These are phyloP conservation scores for Momotus momota DNA, from an alignment of 2,797 vertebrate species.

Conservation along the genomic window DNA sequence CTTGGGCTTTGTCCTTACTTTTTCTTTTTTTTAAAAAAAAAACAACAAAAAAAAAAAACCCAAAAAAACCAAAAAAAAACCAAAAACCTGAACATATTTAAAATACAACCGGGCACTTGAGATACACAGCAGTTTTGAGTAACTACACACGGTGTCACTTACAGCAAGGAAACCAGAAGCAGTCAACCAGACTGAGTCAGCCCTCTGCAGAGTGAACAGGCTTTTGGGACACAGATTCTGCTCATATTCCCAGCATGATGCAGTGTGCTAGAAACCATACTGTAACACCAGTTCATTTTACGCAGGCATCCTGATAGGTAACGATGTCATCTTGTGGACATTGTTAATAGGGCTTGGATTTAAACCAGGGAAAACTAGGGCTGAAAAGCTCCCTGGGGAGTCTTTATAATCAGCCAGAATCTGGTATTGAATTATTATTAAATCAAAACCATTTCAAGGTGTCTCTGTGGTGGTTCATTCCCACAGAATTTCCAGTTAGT, in stretches of 20 bases:
- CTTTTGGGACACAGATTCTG: background rate
- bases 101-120: background rate
- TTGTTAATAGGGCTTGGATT: background rate
- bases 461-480: background rate
- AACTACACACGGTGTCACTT: background rate
- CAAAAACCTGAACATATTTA: background rate
- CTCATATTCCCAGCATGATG: background rate
- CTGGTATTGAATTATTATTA: background rate
- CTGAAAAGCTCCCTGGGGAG: background rate
- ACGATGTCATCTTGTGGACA: fast-evolving
- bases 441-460: background rate
- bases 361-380: background rate
- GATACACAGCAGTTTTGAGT: background rate
- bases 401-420: background rate
- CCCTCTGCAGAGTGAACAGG: background rate
- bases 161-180: background rate
- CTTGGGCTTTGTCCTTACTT: background rate
- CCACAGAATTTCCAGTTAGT: background rate
- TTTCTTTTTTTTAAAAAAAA: background rate
- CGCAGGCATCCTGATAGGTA: background rate
- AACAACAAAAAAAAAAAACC: no score
- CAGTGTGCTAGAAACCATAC: background rate
- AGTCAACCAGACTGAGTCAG: background rate
- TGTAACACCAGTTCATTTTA: background rate
- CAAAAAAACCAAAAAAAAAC: no score